Conservation (phyloP, 2,113 vertebrate genomes). For the Gopherus evgoodei region DNA sequence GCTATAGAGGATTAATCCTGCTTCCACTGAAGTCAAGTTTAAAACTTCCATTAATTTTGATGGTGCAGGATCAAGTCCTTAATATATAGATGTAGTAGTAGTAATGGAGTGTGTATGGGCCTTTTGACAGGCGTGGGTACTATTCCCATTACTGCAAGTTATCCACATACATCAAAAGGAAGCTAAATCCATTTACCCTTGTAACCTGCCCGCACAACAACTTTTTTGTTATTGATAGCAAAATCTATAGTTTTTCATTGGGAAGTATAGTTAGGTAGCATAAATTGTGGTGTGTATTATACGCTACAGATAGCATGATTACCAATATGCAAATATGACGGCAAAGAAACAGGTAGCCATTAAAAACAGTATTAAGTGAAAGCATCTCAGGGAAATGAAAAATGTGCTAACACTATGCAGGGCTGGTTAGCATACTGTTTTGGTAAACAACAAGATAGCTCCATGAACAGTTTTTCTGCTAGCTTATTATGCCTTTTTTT, state of each 20-base stretch:
- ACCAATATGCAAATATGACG: constrained; percentile 18
- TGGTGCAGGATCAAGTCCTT: neutral
- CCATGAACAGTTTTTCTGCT: neutral
- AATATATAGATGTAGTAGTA: neutral
- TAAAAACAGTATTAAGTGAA: constrained; percentile 30
- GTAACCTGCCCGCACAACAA: fast-evolving
- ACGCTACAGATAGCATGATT: neutral
- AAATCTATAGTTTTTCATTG: neutral
- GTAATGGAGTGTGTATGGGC: neutral
- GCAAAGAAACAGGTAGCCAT: constrained; percentile 4
- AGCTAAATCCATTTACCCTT: neutral
- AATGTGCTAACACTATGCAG: neutral
- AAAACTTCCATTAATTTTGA: neutral
- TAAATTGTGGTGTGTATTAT: constrained; percentile 1
- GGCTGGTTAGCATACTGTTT: neutral
- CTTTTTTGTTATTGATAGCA: neutral
- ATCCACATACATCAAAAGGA: neutral
- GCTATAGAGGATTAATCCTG: neutral
- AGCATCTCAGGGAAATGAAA: neutral
- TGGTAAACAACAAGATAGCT: constrained; percentile 31
- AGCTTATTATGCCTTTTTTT: neutral
- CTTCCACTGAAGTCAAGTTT: neutral
- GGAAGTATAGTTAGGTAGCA: neutral
- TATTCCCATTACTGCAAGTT: neutral
- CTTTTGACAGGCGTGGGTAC: neutral